Base-by-base conservation (phyloP, 53 echinoderm and acorn worm genomes). In the Arbacia lixula region DNA sequence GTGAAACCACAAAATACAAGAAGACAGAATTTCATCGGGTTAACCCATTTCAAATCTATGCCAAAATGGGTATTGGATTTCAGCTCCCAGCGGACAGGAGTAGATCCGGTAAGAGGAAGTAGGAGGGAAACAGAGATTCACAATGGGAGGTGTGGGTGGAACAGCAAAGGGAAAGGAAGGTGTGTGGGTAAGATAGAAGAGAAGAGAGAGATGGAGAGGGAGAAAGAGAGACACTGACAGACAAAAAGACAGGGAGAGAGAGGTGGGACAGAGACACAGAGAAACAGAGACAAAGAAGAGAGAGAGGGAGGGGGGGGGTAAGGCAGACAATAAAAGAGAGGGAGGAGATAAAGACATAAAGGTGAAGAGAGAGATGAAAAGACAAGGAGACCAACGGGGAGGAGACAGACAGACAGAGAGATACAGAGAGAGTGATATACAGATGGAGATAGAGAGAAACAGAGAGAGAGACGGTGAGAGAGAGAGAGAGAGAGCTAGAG, bases 41-140 rank as follows among this genome's bases (percentile, higher is more conserved):
- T 74, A 74, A 53, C 74, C 74, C 74, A 74, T 33, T 74, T 74
- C 40, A 51, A 51, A 74, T 74, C 74, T 74, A 74, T 74, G 74
- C 74, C 74, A 53, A 74, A 46, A 69, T 2, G 53, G 74, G 74
- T 74, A 31, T 74, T 33, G 53, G 51, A 34, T 74, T 52, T 31
- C 74, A 33, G 0, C 52, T 53, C 74, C 74, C 14, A 2, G 21
- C 33, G 74, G 17, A 16, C 42, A 12, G 22, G 40, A 43, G 67
- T 42, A 17, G 38, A 36, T 38, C 20, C 38, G 66, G 37, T 36
- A 20, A 66, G 42, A 36, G 49, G 74, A 34, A 74, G 33, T 20
- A 51, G 34, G 52, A 34, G 30, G 31, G 34, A 53, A 27, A 9
- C 4, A 74, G 74, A 53, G 27, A 53, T n/a, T 42, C 26, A 33